These are phyloP conservation scores for Litocranius walleri DNA, from an alignment of 2,113 vertebrate genomes.

Conservation along the genomic window DNA sequence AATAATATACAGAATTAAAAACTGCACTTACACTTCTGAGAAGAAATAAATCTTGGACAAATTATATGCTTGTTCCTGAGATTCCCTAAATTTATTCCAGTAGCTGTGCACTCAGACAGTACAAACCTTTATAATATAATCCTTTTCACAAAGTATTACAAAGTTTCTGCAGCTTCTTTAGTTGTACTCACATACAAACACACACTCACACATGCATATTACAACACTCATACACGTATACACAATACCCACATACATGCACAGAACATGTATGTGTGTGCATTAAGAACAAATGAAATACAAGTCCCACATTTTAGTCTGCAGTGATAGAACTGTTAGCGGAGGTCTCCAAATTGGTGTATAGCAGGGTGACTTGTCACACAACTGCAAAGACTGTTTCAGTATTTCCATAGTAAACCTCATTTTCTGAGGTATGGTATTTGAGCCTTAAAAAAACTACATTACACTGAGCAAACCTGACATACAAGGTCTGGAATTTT, in stretches of 20 bases:
- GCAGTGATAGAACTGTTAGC: slow-evolving; percentile 73
- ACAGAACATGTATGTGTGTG: slow-evolving; percentile 76
- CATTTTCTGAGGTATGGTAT: slow-evolving; percentile 64
- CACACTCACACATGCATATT: slow-evolving; percentile 81
- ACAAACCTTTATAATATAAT: slow-evolving; percentile 93
- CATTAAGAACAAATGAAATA: slow-evolving; percentile 71
- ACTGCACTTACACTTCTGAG: slow-evolving; percentile 89
- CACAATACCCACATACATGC: slow-evolving; percentile 78
- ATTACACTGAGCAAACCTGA: slow-evolving; percentile 69
- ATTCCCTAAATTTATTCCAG: slow-evolving; percentile 93
- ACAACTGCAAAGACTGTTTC: slow-evolving; percentile 68
- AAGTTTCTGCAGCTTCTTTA: slow-evolving; percentile 92
- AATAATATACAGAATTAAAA: slow-evolving; percentile 91
- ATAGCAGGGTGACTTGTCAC: slow-evolving; percentile 66
- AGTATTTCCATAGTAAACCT: slow-evolving; percentile 66
- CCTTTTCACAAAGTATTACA: slow-evolving; percentile 91
- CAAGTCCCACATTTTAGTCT: slow-evolving; percentile 79
- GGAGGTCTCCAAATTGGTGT: slow-evolving; percentile 62
- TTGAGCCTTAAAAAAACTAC: slow-evolving; percentile 61
- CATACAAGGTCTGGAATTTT: slow-evolving; percentile 67
- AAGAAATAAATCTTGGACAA: slow-evolving; percentile 89
- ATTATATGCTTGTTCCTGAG: slow-evolving; percentile 96
- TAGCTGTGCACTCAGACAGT: slow-evolving; percentile 90
- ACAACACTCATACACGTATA: slow-evolving; percentile 84
- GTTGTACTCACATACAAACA: slow-evolving; percentile 77